phyloP scores from a whole-genome alignment of 2,113 vertebrate species.

The Delphinapterus leucas region DNA sequence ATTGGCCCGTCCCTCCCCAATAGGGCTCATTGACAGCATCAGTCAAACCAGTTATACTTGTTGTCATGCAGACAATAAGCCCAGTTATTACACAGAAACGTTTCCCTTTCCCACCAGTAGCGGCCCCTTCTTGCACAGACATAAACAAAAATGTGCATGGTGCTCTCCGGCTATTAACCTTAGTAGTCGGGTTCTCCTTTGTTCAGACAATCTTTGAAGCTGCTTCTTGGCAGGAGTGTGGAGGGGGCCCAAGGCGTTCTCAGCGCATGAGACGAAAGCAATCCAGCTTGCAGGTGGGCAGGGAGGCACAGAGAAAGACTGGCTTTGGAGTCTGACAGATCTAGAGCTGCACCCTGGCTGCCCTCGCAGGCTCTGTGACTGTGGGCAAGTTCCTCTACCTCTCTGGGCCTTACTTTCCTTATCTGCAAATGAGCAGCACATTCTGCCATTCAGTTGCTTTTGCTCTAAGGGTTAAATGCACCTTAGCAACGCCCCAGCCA shows the following conservation, averaged over 20 bases:
- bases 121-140: not conserved
- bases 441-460: not conserved
- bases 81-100: not conserved
- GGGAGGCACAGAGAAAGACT: not conserved
- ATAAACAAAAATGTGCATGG: not conserved
- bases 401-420: not conserved
- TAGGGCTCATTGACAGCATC: not conserved
- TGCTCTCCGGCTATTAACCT: not conserved
- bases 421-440: not conserved
- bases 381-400: not conserved
- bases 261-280: not conserved
- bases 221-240: not conserved
- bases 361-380: not conserved
- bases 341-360: not conserved
- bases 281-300: not conserved
- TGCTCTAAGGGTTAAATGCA: not conserved
- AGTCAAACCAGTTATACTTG: not conserved
- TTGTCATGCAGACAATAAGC: not conserved
- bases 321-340: not conserved
- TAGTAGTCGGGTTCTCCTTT: not conserved
- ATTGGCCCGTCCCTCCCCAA: not conserved
- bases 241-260: not conserved
- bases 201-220: not conserved
- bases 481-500: not conserved
- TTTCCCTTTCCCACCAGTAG: not conserved